Evolutionary conservation across 2,888 invertebrate genomes (phyloP).

Genomic region (Anoncus sp.): DNA sequence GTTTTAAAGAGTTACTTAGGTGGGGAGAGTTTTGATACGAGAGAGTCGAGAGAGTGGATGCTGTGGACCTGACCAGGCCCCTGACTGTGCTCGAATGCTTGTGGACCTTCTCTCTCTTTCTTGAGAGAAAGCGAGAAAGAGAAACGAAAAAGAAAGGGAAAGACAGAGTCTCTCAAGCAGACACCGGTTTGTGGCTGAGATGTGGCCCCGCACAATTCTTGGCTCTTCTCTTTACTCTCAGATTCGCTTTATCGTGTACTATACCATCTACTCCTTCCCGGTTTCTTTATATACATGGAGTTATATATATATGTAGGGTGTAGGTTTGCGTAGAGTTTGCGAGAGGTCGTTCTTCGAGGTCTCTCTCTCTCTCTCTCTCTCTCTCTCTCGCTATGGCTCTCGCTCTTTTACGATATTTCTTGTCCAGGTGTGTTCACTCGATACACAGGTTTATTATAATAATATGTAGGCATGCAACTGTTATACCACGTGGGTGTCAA

Average conservation of each 20-base stretch:
- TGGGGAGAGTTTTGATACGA: conserved; percentile 32
- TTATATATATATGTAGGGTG: conserved; percentile 20
- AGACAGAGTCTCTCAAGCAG: conserved; percentile 47
- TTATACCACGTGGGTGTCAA: conserved; percentile 34
- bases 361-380: conserved; percentile 37
- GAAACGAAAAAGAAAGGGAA: conserved; percentile 54
- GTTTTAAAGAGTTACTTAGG: conserved; percentile 34
- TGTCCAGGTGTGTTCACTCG: conserved; percentile 57
- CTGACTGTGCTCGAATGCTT: conserved; percentile 52
- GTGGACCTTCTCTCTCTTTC: conserved; percentile 38
- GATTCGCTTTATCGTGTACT: conserved; percentile 45
- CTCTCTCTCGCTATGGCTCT: conserved; percentile 3
- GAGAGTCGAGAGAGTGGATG: conserved; percentile 49
- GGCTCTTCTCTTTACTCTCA: conserved; percentile 46
- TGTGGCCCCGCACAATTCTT: conserved; percentile 45
- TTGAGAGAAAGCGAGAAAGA: conserved; percentile 59
- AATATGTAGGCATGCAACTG: conserved; percentile 46
- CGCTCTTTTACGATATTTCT: conserved; percentile 39
- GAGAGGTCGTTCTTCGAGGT: conserved; percentile 75
- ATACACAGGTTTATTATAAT: conserved; percentile 40
- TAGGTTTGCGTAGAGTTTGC: conserved; percentile 69
- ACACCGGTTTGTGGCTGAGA: conserved; percentile 63
- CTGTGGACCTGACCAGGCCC: conserved; percentile 53
- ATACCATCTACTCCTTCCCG: conserved; percentile 41
- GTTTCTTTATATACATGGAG: conserved; percentile 50